Evolutionary conservation across 1,140 invertebrate species (phyloP).

Genomic region (Micrasema longulum): DNA sequence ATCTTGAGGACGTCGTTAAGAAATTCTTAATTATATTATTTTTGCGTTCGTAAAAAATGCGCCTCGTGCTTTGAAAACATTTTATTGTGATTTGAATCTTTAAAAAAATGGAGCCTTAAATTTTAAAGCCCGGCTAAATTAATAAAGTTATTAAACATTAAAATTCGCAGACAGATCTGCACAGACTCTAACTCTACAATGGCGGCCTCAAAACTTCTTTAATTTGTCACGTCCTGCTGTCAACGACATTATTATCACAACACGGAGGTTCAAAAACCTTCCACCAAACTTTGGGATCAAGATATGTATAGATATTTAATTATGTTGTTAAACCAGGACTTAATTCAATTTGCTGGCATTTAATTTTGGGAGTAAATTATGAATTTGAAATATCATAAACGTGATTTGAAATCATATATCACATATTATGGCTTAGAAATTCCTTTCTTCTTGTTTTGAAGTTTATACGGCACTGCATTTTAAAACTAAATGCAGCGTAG

Average conservation of each 20-base stretch:
- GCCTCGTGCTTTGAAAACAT: no score
- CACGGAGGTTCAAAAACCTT: not conserved
- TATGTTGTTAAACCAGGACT: not conserved
- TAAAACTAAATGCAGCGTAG: no score
- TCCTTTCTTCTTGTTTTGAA: not conserved
- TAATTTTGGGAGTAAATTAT: not conserved
- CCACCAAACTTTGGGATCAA: conserved; percentile 1
- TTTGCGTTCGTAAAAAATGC: not conserved
- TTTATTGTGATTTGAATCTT: not conserved
- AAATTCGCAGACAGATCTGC: conserved; percentile 28
- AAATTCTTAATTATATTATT: not conserved
- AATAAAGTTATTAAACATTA: conserved; percentile 12
- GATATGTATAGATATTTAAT: not conserved
- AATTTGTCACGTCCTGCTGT: conserved; percentile 40
- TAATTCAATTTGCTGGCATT: not conserved
- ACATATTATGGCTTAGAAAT: not conserved
- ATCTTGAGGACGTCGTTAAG: not conserved
- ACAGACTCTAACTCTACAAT: conserved; percentile 31
- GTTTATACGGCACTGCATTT: no score
- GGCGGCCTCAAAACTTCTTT: conserved; percentile 22
- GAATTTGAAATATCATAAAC: not conserved
- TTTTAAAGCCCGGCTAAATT: conserved; percentile 2
- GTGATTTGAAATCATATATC: not conserved
- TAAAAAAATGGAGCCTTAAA: not conserved
- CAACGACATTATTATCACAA: conserved; percentile 33